These are phyloP conservation scores for Himalopsyche anomala DNA, from an alignment of 2,888 invertebrate species.

Conservation along the genomic window DNA sequence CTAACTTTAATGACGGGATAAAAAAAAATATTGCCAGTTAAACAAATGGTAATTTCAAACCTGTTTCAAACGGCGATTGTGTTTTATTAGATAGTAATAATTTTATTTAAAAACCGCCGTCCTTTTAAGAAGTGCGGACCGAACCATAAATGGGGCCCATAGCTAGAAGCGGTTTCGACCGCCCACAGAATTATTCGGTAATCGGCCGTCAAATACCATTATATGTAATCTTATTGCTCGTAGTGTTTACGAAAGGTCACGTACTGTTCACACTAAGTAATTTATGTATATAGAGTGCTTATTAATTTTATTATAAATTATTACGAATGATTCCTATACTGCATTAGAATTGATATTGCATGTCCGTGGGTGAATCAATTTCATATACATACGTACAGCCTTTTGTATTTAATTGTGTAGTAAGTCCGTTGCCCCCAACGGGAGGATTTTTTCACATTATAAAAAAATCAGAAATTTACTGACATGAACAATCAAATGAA, in stretches of 20 bases:
- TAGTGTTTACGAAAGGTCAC: not conserved
- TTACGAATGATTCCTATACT: not conserved
- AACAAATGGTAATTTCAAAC: not conserved
- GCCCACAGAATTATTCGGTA: conserved; percentile 16
- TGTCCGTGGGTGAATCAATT: not conserved
- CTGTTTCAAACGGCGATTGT: not conserved
- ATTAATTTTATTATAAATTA: not conserved
- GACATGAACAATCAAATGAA: no score
- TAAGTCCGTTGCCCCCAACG: no score
- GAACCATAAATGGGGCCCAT: conserved; percentile 1
- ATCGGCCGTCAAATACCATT: conserved; percentile 21
- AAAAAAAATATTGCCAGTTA: not conserved
- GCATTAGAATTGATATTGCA: conserved; percentile 9
- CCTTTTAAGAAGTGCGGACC: conserved; percentile 26
- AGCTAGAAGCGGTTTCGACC: conserved; percentile 24
- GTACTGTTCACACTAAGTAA: conserved; percentile 20
- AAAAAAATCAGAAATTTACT: no score
- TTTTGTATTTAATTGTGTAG: not conserved
- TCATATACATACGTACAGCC: no score
- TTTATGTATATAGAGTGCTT: conserved; percentile 20
- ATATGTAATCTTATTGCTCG: not conserved
- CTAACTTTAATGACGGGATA: not conserved
- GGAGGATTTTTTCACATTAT: no score
- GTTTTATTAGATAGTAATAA: not conserved
- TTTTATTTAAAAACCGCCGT: not conserved